A percentile compares a stretch with the other conserved stretches of the same genome.
Conservation (phyloP, 2,113 vertebrate genomes). For the Hepsetus odoe region DNA sequence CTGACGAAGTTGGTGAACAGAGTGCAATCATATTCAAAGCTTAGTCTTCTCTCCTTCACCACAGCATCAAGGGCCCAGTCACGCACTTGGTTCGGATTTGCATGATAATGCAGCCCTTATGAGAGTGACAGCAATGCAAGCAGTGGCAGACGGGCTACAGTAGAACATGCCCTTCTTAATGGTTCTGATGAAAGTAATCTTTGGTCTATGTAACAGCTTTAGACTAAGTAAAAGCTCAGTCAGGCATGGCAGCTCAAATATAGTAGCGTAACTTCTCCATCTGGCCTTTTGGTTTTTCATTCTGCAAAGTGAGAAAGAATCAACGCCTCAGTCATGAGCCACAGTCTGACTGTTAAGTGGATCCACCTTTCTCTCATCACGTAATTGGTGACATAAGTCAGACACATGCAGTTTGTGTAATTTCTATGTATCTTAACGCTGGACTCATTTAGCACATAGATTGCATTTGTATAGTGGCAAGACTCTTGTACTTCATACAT, state of each 20-base stretch:
- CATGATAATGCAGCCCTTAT: constrained; percentile 34
- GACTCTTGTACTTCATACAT: constrained; percentile 65
- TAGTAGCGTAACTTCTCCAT: neutral
- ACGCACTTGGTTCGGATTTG: constrained; percentile 60
- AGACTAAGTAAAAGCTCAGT: constrained; percentile 60
- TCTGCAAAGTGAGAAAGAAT: constrained; percentile 58
- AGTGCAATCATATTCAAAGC: neutral
- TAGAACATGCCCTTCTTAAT: constrained; percentile 63
- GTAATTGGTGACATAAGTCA: constrained; percentile 33
- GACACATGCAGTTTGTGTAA: constrained; percentile 33
- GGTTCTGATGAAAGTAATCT: constrained; percentile 47
- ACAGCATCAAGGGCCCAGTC: neutral
- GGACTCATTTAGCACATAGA: constrained; percentile 66
- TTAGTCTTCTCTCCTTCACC: neutral
- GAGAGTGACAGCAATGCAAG: constrained; percentile 35
- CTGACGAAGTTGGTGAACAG: neutral
- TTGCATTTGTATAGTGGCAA: constrained; percentile 66
- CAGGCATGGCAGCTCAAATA: constrained; percentile 56
- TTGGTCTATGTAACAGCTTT: constrained; percentile 59
- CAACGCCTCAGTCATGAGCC: constrained; percentile 65
- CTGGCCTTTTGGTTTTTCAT: neutral
- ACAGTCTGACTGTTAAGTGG: constrained; percentile 66
- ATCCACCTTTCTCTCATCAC: constrained; percentile 40
- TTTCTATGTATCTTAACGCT: neutral
- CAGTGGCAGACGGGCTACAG: constrained; percentile 58